Conservation (phyloP, 2,888 invertebrate genomes). For the Drosophila gaucha region DNA sequence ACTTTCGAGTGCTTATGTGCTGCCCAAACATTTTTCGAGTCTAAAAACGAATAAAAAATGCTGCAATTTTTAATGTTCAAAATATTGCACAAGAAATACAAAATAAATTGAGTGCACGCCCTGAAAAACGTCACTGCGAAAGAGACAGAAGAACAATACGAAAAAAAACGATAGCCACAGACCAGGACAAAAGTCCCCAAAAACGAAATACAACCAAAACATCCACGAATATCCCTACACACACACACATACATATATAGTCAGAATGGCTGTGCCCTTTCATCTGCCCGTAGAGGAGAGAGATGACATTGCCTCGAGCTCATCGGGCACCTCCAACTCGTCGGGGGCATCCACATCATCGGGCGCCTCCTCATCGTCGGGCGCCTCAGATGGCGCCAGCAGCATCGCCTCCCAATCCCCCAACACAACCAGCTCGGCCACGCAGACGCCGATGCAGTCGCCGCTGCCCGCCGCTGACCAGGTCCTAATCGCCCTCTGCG, state of each 20-base stretch:
- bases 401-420: constrained; percentile 82
- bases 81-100: constrained; percentile 76
- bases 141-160: constrained; percentile 31
- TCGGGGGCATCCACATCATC: constrained; percentile 51
- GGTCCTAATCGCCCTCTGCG: constrained; percentile 83
- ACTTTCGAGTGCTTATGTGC: constrained; percentile 55
- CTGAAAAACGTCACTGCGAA: constrained; percentile 29
- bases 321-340: constrained; percentile 58
- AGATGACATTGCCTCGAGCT: constrained; percentile 80
- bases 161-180: constrained; percentile 3
- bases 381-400: constrained; percentile 72
- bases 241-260: constrained; percentile 24
- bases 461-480: constrained; percentile 77
- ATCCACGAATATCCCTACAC: constrained; percentile 5
- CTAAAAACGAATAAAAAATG: constrained; percentile 51
- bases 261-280: constrained; percentile 85
- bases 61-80: constrained; percentile 69
- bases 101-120: constrained; percentile 71
- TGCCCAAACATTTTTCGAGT: constrained; percentile 31
- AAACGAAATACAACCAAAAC: constrained; percentile 13
- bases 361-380: constrained; percentile 53
- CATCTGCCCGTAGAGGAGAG: constrained; percentile 84
- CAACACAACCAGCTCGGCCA: constrained; percentile 83
- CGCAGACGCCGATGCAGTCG: constrained; percentile 82
- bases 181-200: constrained; percentile 38